Base-by-base conservation (phyloP, 2,888 invertebrate genomes). In the Synanthedon vespiformis region DNA sequence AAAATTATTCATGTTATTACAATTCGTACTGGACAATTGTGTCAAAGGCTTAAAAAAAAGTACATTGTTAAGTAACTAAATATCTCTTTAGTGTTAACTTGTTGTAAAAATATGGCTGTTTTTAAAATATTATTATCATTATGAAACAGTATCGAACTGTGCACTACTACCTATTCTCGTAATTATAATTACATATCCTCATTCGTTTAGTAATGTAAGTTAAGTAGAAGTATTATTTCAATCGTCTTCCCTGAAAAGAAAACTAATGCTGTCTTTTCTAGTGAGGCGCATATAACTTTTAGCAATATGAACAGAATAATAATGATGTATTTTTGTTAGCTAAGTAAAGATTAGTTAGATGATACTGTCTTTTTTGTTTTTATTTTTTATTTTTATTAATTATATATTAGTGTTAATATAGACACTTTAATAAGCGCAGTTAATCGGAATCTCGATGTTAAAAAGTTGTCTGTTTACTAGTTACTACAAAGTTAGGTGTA, bases 121-220 rank as follows among this genome's bases (percentile, higher is more conserved):
- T 65, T 58, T 60, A 61, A 60, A 58, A 62, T 63, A 61, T 62
- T 63, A 61, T 62, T 55, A 57, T 62, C 61, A 63, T 58, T 61
- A 61, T 61, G 63, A 62, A 61, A 61, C 60, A 63, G 59, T 59
- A 60, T 58, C 61, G 63, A 61, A 59, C 58, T 56, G 58, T 69
- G 76, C 78, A 79, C 80, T 72, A 73, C 1, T 22, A 34, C 34
- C 34, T 34, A 10, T 34, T 34, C 34, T 34, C 10, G 10, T 34
- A 22, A 70, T 65, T 60, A 65, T 71, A 68, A 65, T 69, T 64
- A 64, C 67, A 70, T 68, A 65, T 60, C 60, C 49, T 40, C 34
- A 22, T 58, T 56, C 48, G 51, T 60, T 58, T 52, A 34, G 34
- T 10, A 34, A 34, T 34, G 10, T 34, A 56, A 54, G 44, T 4